These are phyloP conservation scores for Diadumene lineata DNA, from an alignment of 92 coral and sea anemone genomes.

Conservation along the genomic window DNA sequence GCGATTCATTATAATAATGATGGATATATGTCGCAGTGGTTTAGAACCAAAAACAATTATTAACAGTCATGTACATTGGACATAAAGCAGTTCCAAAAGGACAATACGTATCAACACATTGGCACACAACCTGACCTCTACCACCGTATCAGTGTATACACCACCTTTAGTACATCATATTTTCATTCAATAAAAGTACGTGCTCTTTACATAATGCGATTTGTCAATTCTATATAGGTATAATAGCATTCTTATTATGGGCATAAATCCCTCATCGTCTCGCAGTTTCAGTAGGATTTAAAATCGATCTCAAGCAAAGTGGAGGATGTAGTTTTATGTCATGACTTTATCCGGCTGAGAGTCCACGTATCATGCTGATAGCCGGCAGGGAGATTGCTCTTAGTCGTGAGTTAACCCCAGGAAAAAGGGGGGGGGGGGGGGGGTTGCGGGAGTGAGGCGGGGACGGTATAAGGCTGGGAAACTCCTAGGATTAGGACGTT, in stretches of 20 bases:
- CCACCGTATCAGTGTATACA: background rate
- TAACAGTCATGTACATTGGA: background rate
- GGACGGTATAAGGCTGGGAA: no score
- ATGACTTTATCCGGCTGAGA: background rate
- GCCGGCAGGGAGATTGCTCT: no score
- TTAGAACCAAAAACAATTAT: background rate
- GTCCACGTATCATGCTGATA: background rate
- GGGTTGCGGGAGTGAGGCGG: no score
- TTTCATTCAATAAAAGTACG: no score
- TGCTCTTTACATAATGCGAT: no score
- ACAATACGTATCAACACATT: slow-evolving; percentile 3
- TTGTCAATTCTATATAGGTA: no score
- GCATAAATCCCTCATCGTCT: background rate
- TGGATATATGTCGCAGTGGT: background rate
- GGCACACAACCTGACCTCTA: background rate
- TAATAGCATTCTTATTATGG: no score
- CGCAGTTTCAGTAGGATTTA: background rate
- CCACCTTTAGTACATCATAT: no score
- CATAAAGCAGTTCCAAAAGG: background rate
- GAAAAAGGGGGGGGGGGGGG: no score
- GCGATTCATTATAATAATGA: background rate
- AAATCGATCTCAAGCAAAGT: background rate
- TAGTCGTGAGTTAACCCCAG: no score
- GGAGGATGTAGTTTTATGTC: background rate
- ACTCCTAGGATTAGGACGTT: no score